Percentiles rank a stretch among this genome's conserved stretches.
phyloP scores from a whole-genome alignment of 2,888 invertebrate species.

The Lasius fuliginosus region DNA sequence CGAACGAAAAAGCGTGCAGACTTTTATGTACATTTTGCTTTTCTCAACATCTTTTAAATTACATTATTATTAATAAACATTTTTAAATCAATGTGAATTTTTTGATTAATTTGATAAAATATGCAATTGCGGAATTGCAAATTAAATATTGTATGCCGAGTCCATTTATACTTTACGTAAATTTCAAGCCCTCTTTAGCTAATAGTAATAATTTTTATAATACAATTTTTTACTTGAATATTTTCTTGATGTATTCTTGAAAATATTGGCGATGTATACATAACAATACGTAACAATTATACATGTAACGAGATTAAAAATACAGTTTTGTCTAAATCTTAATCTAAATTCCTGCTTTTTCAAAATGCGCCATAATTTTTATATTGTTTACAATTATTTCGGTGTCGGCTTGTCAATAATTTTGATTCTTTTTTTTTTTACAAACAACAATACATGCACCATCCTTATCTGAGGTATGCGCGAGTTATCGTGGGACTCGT shows the following conservation, averaged over 20 bases:
- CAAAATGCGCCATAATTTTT: slow-evolving; percentile 19
- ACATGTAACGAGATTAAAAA: neutral
- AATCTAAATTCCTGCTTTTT: slow-evolving; percentile 5
- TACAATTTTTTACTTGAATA: slow-evolving; percentile 8
- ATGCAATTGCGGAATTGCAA: slow-evolving; percentile 30
- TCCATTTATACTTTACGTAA: slow-evolving; percentile 73
- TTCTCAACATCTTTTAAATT: slow-evolving; percentile 15
- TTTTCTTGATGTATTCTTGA: neutral
- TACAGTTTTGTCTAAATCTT: neutral
- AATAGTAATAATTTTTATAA: slow-evolving; percentile 7
- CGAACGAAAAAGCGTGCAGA: slow-evolving; percentile 64
- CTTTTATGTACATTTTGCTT: slow-evolving; percentile 44
- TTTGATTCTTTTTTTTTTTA: neutral
- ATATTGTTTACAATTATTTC: slow-evolving; percentile 10
- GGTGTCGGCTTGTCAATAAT: neutral
- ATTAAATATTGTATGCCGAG: slow-evolving; percentile 69
- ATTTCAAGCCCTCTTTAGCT: slow-evolving; percentile 9
- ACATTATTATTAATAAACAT: neutral
- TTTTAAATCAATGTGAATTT: neutral
- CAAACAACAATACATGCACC: slow-evolving; percentile 47
- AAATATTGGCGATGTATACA: neutral
- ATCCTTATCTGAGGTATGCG: slow-evolving; percentile 52
- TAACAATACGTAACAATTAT: neutral
- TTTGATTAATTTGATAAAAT: slow-evolving; percentile 27
- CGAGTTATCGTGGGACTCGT: slow-evolving; percentile 45